These are phyloP conservation scores for Morinoia aosen DNA, from an alignment of 2,888 invertebrate genomes.

Conservation along the genomic window DNA sequence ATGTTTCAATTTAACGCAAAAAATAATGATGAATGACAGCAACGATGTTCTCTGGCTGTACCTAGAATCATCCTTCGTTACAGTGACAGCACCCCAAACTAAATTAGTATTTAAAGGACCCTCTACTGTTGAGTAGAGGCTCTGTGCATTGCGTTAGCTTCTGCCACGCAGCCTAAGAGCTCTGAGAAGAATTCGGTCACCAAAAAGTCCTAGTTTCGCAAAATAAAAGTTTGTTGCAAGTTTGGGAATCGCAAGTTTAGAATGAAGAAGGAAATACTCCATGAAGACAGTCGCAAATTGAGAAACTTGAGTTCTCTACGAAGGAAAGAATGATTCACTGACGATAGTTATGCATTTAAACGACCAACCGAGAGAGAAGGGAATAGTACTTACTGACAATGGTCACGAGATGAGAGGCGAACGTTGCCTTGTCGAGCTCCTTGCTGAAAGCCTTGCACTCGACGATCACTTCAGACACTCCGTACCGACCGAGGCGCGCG, in stretches of 20 bases:
- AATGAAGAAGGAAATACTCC: neutral
- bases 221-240: neutral
- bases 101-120: too few species aligned
- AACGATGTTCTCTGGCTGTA: too few species aligned
- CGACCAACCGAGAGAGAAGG: neutral
- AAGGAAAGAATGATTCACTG: neutral
- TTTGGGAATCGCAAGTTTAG: neutral
- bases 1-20: too few species aligned
- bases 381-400: constrained; percentile 41
- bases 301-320: neutral
- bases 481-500: neutral
- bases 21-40: too few species aligned
- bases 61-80: too few species aligned
- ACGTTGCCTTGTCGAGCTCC: constrained; percentile 49
- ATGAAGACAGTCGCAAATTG: neutral
- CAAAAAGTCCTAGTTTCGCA: neutral
- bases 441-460: constrained; percentile 47
- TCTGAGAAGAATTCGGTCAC: neutral
- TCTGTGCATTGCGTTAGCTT: neutral
- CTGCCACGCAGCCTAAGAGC: neutral
- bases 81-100: too few species aligned
- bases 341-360: neutral
- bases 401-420: constrained; percentile 48
- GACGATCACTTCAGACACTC: constrained; percentile 37
- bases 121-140: neutral